Evolutionary conservation across 2,888 invertebrate species (phyloP), one percentile per base, ranked within the genome.

Genomic region (Drosophila atripex): DNA sequence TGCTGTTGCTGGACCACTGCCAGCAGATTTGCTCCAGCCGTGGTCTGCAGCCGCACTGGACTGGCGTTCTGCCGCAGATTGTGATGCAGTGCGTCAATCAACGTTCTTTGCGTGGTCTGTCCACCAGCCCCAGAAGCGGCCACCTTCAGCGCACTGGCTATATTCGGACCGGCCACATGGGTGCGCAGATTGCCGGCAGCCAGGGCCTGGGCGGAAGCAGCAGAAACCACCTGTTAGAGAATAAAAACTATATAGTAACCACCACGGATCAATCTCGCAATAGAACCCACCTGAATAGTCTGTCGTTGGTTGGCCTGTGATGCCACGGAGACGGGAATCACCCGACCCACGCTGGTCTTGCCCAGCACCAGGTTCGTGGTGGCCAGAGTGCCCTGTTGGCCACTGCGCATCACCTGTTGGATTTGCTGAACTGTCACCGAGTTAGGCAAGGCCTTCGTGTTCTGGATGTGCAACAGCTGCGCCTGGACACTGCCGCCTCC

Each of bases 391-490:
- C 90, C 93, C 54, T 93, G 93, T 53, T 91, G 92, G 0, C 93
- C 93, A 59, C 94, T 94, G 71, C 95, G 94, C 90, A 95, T 93
- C 11, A 95, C 94, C 88, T 95, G 95, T 71, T 95, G 95, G 45
- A 96, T 93, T 86, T 95, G 95, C 77, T 95, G 95, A 64, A 95
- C 94, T 0, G 95, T 95, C 90, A 95, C 94, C 0, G 94, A 93
- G 0, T 94, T 93, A 0, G 94, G 93, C 45, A 91, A 60, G 6
- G 90, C 82, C 69, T 92, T 92, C 2, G 94, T 93, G 51, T 94
- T 93, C 80, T 95, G 95, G 3, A 96, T 95, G 45, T 90, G 90
- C 53, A 96, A 94, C 65, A 96, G 91, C 78, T 95, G 95, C 0
- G 95, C 93, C 11, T 95, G 93, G 23, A 94, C 94, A 5, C 93